Conservation (phyloP, 2,797 vertebrate genomes). For the Mormyrus proboscirostris region DNA sequence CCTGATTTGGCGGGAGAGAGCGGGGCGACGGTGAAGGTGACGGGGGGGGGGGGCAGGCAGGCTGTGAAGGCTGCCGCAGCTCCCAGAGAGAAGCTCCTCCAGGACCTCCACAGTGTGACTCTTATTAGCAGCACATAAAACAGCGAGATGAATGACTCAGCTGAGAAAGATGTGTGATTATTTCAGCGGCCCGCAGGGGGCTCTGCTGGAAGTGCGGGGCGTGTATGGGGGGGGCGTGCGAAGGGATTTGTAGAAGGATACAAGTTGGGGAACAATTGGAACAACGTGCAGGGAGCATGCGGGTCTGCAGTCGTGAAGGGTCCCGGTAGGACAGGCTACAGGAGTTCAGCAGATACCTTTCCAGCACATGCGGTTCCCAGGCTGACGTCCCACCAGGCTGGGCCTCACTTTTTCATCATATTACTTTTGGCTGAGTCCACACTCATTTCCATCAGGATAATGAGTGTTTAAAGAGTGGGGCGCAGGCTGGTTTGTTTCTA, state of each 20-base stretch:
- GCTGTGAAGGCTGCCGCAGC: not conserved
- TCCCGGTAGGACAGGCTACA: not conserved
- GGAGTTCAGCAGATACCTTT: not conserved
- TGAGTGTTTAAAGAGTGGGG: not conserved
- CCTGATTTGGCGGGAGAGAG: not conserved
- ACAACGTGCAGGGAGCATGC: slow-evolving; percentile 2
- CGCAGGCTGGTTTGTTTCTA: not conserved
- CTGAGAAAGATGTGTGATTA: not conserved
- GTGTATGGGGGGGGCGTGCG: not conserved
- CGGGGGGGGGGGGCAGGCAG: too few relatives aligned
- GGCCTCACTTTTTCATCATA: not conserved
- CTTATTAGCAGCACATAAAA: not conserved
- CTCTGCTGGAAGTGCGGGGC: not conserved
- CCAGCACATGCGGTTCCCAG: not conserved
- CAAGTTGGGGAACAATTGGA: slow-evolving; percentile 14
- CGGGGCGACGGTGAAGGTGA: not conserved
- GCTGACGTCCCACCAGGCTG: not conserved
- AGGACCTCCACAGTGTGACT: not conserved
- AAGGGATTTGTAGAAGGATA: slow-evolving; percentile 3
- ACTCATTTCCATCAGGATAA: slow-evolving; percentile 2
- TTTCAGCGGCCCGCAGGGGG: not conserved
- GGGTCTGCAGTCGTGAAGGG: not conserved
- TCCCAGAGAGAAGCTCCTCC: not conserved
- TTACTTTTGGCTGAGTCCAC: slow-evolving; percentile 5
- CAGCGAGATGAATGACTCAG: not conserved